These are phyloP conservation scores for Caracal caracal DNA, from an alignment of 2,113 vertebrate species.

Conservation along the genomic window DNA sequence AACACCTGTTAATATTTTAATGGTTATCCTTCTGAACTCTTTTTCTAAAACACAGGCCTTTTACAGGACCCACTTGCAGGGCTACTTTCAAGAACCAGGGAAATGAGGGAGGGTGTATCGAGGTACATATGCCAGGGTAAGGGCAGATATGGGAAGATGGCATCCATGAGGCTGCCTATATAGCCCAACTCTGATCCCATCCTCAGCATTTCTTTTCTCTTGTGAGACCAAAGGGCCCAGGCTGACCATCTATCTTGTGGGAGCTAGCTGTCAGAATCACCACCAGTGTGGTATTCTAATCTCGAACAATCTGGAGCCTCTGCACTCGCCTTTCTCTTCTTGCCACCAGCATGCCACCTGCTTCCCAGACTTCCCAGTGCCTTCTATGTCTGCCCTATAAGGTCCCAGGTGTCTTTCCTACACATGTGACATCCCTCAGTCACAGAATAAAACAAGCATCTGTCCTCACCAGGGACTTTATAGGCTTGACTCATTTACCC, in stretches of 20 bases:
- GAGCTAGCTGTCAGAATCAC: neutral
- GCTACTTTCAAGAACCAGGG: neutral
- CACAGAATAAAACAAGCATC: neutral
- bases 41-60: neutral
- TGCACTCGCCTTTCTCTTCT: neutral
- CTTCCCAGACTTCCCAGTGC: neutral
- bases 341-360: accelerated
- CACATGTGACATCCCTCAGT: neutral
- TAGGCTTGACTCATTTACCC: constrained; percentile 78
- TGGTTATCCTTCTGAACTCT: neutral
- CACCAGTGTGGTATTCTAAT: neutral
- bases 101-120: accelerated
- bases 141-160: neutral
- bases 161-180: neutral
- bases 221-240: neutral
- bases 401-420: neutral
- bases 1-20: neutral
- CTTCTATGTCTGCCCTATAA: neutral
- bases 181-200: neutral
- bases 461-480: constrained; percentile 31
- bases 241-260: neutral
- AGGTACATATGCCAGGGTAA: accelerated
- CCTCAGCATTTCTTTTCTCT: neutral
- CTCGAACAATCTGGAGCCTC: neutral
- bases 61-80: neutral